Evolutionary conservation across 2,797 vertebrate genomes (phyloP).

Genomic region (Channa striata): DNA sequence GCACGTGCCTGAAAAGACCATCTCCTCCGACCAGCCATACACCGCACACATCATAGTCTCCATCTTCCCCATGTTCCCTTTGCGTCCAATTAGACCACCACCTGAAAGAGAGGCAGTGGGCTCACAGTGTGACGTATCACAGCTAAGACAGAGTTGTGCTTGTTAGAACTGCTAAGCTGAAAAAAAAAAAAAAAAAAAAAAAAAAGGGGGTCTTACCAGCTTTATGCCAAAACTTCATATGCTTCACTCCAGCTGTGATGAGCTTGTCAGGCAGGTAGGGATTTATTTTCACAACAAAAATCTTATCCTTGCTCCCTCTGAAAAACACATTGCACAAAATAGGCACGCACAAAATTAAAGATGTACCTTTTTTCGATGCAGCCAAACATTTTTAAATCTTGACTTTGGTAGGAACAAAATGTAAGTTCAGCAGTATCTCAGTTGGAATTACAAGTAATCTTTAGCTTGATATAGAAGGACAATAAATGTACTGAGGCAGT

Average conservation of each 20-base stretch:
- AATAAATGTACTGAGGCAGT: background rate
- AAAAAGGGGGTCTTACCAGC: slow-evolving; percentile 85
- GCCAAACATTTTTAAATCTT: background rate
- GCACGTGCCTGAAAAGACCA: slow-evolving; percentile 96
- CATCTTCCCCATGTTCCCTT: slow-evolving; percentile 92
- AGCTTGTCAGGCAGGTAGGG: slow-evolving; percentile 97
- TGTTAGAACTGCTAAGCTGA: slow-evolving; percentile 43
- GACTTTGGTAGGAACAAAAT: background rate
- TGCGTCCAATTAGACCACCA: slow-evolving; percentile 95
- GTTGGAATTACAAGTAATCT: background rate
- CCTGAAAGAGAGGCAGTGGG: slow-evolving; percentile 77
- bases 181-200: background rate
- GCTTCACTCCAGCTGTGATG: slow-evolving; percentile 97
- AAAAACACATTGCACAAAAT: slow-evolving; percentile 69
- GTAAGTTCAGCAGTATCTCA: background rate
- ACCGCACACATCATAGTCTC: slow-evolving; percentile 99
- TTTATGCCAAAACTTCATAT: slow-evolving; percentile 98
- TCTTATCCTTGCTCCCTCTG: slow-evolving; percentile 99
- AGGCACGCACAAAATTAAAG: background rate
- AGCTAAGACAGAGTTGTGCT: slow-evolving; percentile 37
- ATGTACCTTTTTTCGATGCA: background rate
- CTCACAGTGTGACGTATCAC: slow-evolving; percentile 31
- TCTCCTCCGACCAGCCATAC: slow-evolving; percentile 98
- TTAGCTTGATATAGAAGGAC: background rate
- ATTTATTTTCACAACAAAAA: slow-evolving; percentile 98